Evolutionary conservation across 2,797 vertebrate genomes (phyloP).

Genomic region (Neomorphus geoffroyi): DNA sequence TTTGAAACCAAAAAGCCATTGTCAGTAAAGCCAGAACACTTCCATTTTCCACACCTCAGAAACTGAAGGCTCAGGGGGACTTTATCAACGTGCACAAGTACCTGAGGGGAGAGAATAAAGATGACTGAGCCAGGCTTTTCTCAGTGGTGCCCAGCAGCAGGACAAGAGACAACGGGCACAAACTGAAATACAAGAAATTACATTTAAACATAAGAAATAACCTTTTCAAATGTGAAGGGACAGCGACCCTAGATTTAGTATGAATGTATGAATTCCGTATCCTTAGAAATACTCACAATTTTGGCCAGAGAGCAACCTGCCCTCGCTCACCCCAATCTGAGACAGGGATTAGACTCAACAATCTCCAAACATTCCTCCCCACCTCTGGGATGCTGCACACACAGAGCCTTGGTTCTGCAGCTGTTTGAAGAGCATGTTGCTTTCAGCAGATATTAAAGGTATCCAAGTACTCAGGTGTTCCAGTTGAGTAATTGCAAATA

Average conservation of each 20-base stretch:
- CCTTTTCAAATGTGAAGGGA: neutral
- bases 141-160: too few species aligned
- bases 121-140: too few species aligned
- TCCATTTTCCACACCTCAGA: neutral
- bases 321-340: neutral
- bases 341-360: rapidly evolving
- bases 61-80: neutral
- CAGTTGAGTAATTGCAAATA: neutral
- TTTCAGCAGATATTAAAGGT: neutral
- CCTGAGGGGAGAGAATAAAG: neutral
- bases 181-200: neutral
- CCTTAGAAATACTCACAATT: neutral
- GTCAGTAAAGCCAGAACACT: neutral
- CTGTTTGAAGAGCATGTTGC: neutral
- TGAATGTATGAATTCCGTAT: neutral
- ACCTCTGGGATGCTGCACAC: neutral
- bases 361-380: neutral
- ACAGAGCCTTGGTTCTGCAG: neutral
- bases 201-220: neutral
- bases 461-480: neutral
- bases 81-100: neutral
- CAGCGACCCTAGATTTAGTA: neutral
- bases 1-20: neutral
- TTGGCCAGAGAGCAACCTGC: too few species aligned
- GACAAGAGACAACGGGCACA: neutral